These are phyloP conservation scores for Xestia rhomboidea DNA, from an alignment of 2,888 invertebrate genomes.

Conservation along the genomic window DNA sequence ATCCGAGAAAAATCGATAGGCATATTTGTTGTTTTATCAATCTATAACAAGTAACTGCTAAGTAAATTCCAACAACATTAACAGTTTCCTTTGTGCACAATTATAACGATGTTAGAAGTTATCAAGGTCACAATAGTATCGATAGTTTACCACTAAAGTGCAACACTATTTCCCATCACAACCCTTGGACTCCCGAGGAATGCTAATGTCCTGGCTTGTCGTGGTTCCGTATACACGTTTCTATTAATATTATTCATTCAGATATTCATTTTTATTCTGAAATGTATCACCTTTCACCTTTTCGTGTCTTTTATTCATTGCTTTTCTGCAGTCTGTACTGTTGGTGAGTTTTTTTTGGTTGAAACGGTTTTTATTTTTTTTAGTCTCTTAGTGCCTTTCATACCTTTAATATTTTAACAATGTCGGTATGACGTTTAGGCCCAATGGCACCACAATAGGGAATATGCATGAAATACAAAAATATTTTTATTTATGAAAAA, in stretches of 20 bases:
- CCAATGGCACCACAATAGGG: not conserved
- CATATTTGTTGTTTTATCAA: not conserved
- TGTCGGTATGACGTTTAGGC: not conserved
- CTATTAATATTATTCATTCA: constrained; percentile 48
- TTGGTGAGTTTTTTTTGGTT: not conserved
- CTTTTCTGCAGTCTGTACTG: constrained; percentile 11
- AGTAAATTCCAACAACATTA: not conserved
- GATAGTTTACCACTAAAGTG: not conserved
- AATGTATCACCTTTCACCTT: constrained; percentile 22
- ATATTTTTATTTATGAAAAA: too few species aligned
- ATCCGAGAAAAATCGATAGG: not conserved
- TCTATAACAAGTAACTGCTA: not conserved
- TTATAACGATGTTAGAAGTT: too few species aligned
- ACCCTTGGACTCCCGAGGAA: constrained; percentile 65
- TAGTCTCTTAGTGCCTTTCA: too few species aligned
- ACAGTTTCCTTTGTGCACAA: accelerated
- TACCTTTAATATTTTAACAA: not conserved
- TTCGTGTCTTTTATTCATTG: constrained; percentile 13
- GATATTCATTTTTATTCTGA: constrained; percentile 31
- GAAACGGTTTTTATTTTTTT: not conserved
- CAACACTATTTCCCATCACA: constrained; percentile 54
- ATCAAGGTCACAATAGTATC: constrained; percentile 24
- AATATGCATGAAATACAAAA: too few species aligned
- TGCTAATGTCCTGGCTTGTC: constrained; percentile 66
- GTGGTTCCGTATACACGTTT: constrained; percentile 38